These are phyloP conservation scores for Didymodactylos carnosus DNA, from an alignment of 2,888 invertebrate genomes.

Conservation along the genomic window DNA sequence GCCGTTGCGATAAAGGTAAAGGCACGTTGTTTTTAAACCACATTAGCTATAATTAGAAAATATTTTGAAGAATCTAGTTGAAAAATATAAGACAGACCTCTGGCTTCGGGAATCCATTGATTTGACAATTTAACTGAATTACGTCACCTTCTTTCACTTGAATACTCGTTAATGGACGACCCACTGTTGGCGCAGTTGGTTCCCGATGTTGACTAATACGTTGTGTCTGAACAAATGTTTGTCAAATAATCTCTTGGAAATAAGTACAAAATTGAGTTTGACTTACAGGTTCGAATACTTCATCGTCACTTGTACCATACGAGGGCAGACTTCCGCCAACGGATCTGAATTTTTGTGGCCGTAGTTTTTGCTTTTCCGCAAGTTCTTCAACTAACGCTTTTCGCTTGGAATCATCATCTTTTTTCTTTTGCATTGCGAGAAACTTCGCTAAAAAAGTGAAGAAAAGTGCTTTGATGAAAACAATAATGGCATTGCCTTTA, in stretches of 20 bases:
- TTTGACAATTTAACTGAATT: slow-evolving; percentile 4
- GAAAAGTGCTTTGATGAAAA: no score
- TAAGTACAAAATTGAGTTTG: no score
- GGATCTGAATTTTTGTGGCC: neutral
- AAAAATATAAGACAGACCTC: neutral
- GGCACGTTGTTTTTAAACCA: slow-evolving; percentile 12
- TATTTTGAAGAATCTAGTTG: neutral
- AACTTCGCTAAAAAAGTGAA: neutral
- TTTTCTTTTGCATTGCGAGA: neutral
- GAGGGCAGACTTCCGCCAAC: neutral
- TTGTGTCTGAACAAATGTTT: no score
- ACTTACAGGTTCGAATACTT: neutral
- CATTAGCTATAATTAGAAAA: neutral
- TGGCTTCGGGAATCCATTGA: slow-evolving; percentile 1
- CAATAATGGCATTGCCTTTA: no score
- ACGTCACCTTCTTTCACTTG: slow-evolving; percentile 11
- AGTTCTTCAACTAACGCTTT: neutral
- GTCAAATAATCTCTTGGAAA: no score
- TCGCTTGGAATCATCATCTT: neutral
- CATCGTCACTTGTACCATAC: neutral
- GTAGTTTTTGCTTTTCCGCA: neutral
- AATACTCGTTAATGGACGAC: neutral
- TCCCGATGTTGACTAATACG: neutral
- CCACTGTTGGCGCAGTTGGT: neutral
- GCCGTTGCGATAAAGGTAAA: slow-evolving; percentile 1